Evolutionary conservation across 2,797 vertebrate species (phyloP), one percentile per base, ranked within the genome.

Genomic region (Falco naumanni): DNA sequence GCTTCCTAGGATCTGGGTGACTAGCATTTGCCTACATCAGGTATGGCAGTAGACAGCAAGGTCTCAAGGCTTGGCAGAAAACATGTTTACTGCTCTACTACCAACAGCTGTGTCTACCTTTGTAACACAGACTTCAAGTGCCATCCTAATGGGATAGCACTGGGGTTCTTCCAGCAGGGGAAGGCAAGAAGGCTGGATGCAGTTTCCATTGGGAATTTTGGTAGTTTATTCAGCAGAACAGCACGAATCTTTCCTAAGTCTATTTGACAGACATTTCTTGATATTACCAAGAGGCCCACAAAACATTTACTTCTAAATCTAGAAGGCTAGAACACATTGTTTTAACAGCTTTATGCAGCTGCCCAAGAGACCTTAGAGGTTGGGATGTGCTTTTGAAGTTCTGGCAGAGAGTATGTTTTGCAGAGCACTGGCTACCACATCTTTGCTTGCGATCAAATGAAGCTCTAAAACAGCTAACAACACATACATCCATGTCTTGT

Each of bases 51-150:
- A 89, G 11, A 61, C 0, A 61, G 28, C 9, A 84, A 74, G n/a
- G 33, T 5, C 34, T 18, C 24, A 70, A 25, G 29, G 21, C 39
- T 69, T 50, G 26, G 22, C 15, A 29, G 39, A 57, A 91, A 41
- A 37, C 76, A 47, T 6, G 48, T 22, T 63, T 61, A 39, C 45
- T 54, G 28, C 37, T 75, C 48, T 60, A 19, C 47, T 43, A 61
- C 15, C 37, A 53, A 47, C 0, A 53, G 20, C 16, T 41, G 5
- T 2, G 2, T 25, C 43, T 72, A 54, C 77, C 37, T 83, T 47
- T 1, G 0, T 16, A 63, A 83, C 0, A 0, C 21, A 83, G 11
- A 19, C 33, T 37, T 89, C 5, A 65, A 51, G 39, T 13, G 12
- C 17, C 16, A n/a, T 8, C 33, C 41, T 43, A 64, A 43, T 12